Percentiles rank a stretch among this genome's conserved stretches.
Conservation (phyloP, 2,113 vertebrate genomes). For the Xenopus tropicalis region UCB_Xtro_10.0 CM004450.2:107359001-107359500, state of each 20-base stretch:
- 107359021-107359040: too few relatives aligned
- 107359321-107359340: not conserved
- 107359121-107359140: slow-evolving; percentile 25
- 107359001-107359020: too few relatives aligned
- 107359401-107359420: slow-evolving; percentile 35
- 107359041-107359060: too few relatives aligned
- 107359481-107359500: slow-evolving; percentile 5
- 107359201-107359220: slow-evolving; percentile 16
- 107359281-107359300: not conserved
- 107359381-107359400: slow-evolving; percentile 22
- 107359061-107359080: too few relatives aligned
- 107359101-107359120: too few relatives aligned
- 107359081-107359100: too few relatives aligned
- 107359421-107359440: slow-evolving; percentile 21
- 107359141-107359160: slow-evolving; percentile 23
- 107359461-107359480: not conserved
- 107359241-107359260: not conserved
- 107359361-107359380: slow-evolving; percentile 6
- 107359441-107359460: slow-evolving; percentile 11
- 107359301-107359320: not conserved
- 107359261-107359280: not conserved
- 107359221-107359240: slow-evolving; percentile 5
- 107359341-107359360: not conserved
- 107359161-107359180: slow-evolving; percentile 36
- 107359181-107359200: slow-evolving; percentile 23